Conservation (phyloP, 2,888 invertebrate genomes). For the Ichneumoninae sp. region DNA sequence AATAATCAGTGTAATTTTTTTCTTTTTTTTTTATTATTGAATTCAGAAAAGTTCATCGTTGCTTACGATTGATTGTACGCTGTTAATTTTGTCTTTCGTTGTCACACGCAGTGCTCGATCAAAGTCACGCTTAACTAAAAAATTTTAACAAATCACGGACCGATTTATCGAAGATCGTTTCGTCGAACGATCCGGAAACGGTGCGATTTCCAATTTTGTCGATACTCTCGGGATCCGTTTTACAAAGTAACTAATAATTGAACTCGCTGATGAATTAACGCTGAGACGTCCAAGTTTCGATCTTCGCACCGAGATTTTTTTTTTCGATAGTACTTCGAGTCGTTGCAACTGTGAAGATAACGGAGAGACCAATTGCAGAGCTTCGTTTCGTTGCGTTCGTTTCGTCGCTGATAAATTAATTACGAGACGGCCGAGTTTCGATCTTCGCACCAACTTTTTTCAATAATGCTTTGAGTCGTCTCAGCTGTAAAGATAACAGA, state of each 20-base stretch:
- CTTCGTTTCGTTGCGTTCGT: too few relatives aligned
- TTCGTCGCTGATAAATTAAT: neutral
- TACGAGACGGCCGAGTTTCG: neutral
- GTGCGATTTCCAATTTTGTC: neutral
- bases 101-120: conserved; percentile 61
- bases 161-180: conserved; percentile 5
- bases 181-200: neutral
- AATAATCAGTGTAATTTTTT: conserved; percentile 32
- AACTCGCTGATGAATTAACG: neutral
- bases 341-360: conserved; percentile 3
- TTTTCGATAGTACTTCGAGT: neutral
- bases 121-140: conserved; percentile 61
- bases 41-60: conserved; percentile 45
- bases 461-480: neutral
- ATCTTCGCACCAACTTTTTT: neutral
- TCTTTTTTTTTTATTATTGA: conserved; percentile 35
- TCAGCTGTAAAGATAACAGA: neutral
- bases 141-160: conserved; percentile 11
- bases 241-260: neutral
- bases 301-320: neutral
- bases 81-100: conserved; percentile 63
- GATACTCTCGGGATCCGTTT: neutral
- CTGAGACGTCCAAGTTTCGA: neutral
- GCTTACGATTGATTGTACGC: conserved; percentile 60
- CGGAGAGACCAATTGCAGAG: neutral